Conservation (phyloP, 1,140 invertebrate genomes). For the Phenacoccus solenopsis region DNA sequence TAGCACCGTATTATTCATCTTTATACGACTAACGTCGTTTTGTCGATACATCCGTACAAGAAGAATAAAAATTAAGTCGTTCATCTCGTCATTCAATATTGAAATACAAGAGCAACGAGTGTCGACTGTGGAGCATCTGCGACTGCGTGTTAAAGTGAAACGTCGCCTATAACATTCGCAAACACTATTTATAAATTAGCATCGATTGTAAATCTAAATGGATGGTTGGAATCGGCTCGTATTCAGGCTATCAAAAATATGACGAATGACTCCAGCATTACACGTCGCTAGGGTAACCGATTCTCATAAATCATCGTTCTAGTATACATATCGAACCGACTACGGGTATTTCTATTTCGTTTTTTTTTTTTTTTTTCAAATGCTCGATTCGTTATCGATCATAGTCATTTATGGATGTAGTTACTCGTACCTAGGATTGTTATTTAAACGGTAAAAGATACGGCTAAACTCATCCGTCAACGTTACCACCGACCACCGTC, state of each 20-base stretch:
- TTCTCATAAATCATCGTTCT: neutral
- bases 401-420: conserved; percentile 11
- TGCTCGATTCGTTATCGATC: neutral
- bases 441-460: conserved; percentile 10
- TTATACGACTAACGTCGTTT: too few species aligned
- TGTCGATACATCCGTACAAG: too few species aligned
- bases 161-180: too few species aligned
- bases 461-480: conserved; percentile 6
- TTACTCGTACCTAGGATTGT: neutral
- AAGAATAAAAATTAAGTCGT: too few species aligned
- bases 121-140: too few species aligned
- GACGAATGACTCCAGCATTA: neutral
- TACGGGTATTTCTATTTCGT: neutral
- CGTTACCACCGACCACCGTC: neutral
- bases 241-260: neutral
- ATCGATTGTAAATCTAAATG: too few species aligned
- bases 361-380: neutral
- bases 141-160: too few species aligned
- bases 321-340: neutral
- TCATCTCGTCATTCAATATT: too few species aligned
- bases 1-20: too few species aligned
- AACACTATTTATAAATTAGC: too few species aligned
- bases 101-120: too few species aligned
- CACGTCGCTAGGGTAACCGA: neutral
- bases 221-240: too few species aligned